Conservation (phyloP, 2,888 invertebrate genomes). For the Phortica magna region DNA sequence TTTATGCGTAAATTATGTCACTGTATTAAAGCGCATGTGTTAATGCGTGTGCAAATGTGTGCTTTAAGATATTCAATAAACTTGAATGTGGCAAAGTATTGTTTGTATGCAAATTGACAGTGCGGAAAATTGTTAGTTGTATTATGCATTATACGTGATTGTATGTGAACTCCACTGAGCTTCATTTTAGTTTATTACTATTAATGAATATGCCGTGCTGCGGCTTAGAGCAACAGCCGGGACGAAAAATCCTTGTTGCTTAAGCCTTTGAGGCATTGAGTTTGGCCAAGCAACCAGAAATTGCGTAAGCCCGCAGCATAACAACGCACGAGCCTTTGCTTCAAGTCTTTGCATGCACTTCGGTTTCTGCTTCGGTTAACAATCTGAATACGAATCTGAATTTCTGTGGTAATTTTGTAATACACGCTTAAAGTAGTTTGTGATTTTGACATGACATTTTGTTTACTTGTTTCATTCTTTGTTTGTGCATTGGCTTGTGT, state of each 20-base stretch:
- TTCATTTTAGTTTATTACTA: background rate
- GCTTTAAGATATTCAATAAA: background rate
- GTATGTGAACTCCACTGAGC: background rate
- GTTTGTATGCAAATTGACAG: background rate
- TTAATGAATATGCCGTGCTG: background rate
- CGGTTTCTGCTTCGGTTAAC: background rate
- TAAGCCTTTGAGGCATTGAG: background rate
- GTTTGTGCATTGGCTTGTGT: too few relatives aligned
- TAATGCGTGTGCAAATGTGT: background rate
- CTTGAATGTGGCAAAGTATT: background rate
- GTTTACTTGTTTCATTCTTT: background rate
- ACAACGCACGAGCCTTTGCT: background rate
- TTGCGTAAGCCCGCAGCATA: background rate
- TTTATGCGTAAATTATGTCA: background rate
- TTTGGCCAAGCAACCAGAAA: background rate
- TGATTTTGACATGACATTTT: background rate
- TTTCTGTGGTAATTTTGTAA: background rate
- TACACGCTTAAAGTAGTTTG: background rate
- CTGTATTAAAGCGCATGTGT: background rate
- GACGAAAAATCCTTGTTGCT: background rate
- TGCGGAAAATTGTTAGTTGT: too few relatives aligned
- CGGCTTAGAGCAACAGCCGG: background rate
- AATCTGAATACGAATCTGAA: background rate
- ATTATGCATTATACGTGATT: too few relatives aligned
- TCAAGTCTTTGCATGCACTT: background rate